These are phyloP conservation scores for Myocastor coypus DNA, from an alignment of 2,113 vertebrate species.

Conservation along the genomic window DNA sequence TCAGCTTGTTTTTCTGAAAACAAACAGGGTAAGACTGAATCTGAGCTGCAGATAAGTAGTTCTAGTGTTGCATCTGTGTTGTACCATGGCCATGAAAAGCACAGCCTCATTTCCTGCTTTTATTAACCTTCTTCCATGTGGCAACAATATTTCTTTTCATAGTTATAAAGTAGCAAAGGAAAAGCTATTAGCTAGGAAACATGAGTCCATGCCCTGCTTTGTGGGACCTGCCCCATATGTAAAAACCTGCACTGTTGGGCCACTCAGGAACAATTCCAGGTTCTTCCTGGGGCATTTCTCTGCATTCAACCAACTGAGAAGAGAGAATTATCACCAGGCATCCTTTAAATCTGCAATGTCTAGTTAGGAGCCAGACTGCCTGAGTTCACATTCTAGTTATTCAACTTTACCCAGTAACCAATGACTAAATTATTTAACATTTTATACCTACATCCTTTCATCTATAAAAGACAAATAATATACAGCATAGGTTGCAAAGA, in stretches of 20 bases:
- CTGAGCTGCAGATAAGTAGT: not conserved
- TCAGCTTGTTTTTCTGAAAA: not conserved
- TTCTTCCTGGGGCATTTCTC: not conserved
- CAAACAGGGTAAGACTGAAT: not conserved
- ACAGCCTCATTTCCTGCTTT: not conserved
- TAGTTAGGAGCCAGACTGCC: not conserved
- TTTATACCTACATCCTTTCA: not conserved
- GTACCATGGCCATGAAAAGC: not conserved
- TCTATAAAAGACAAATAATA: not conserved
- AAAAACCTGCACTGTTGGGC: not conserved
- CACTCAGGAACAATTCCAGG: not conserved
- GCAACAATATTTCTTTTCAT: not conserved
- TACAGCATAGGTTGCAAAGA: not conserved
- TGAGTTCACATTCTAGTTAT: not conserved
- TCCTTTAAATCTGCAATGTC: not conserved
- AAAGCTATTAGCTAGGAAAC: not conserved
- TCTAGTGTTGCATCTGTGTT: not conserved
- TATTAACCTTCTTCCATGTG: not conserved
- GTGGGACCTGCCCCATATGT: not conserved
- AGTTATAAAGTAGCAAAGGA: not conserved
- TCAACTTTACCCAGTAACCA: constrained; percentile 5
- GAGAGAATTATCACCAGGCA: not conserved
- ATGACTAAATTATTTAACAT: constrained; percentile 21
- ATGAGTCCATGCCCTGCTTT: not conserved
- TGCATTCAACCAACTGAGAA: not conserved